phyloP scores from a whole-genome alignment of 2,797 vertebrate species.

The Crax fasciolata region DNA sequence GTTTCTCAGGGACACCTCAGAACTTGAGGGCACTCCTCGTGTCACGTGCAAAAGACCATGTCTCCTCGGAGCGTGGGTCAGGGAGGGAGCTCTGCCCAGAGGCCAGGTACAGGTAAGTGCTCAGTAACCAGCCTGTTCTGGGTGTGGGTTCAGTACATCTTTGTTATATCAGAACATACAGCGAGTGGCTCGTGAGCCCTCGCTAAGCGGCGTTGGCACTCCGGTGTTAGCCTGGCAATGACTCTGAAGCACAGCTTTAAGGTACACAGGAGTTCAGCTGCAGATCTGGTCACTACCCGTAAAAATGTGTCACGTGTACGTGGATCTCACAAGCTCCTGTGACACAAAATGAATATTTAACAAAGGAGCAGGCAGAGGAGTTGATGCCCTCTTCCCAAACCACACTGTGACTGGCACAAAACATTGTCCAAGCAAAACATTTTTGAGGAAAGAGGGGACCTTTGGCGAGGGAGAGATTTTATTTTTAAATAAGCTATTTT shows the following conservation, averaged over 20 bases:
- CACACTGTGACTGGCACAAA: neutral
- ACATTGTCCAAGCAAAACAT: conserved; percentile 13
- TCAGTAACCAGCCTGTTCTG: neutral
- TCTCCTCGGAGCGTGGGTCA: conserved; percentile 51
- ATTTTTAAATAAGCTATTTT: conserved; percentile 51
- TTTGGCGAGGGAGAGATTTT: conserved; percentile 4
- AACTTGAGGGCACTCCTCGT: neutral
- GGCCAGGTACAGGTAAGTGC: conserved; percentile 56
- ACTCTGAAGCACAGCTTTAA: conserved; percentile 12
- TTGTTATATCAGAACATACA: neutral
- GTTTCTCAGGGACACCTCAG: conserved; percentile 67
- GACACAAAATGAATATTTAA: neutral
- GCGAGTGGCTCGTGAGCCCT: neutral
- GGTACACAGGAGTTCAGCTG: neutral
- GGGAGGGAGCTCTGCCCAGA: conserved; percentile 22
- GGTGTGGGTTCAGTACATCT: neutral
- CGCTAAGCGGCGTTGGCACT: neutral
- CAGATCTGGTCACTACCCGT: neutral
- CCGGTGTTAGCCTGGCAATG: neutral
- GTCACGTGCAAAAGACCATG: conserved; percentile 13
- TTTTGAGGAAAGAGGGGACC: neutral
- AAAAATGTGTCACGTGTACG: neutral
- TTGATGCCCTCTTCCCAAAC: conserved; percentile 7
- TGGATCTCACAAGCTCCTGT: conserved; percentile 2
- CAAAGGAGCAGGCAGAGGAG: neutral